A percentile compares a stretch with the other conserved stretches of the same genome.
These are phyloP conservation scores for Cyphomyrus plagiostoma DNA, from an alignment of 2,113 vertebrate genomes.

Conservation along the genomic window DNA sequence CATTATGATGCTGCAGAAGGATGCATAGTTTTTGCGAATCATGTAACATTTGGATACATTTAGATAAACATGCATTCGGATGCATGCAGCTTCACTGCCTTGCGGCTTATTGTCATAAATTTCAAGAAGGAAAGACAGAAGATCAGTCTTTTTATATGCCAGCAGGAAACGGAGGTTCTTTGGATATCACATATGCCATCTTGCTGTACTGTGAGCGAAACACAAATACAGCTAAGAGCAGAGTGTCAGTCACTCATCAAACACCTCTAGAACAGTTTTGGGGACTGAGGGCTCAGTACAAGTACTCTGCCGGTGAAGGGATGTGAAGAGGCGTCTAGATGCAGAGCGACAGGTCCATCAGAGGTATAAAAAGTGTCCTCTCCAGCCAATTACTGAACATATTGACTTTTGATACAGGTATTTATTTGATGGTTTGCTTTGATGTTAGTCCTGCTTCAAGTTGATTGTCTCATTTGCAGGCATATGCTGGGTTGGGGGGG, in stretches of 20 bases:
- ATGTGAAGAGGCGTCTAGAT: not conserved
- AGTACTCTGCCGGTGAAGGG: not conserved
- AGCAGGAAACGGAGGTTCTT: not conserved
- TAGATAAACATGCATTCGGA: slow-evolving; percentile 11
- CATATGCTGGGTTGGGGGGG: too few relatives aligned
- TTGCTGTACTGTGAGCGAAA: not conserved
- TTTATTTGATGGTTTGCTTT: not conserved
- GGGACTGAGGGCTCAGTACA: not conserved
- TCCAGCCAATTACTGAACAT: not conserved
- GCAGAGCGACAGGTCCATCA: not conserved
- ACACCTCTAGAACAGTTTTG: not conserved
- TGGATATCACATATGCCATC: not conserved
- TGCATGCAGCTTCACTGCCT: not conserved
- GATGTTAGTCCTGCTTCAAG: not conserved
- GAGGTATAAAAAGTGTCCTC: not conserved
- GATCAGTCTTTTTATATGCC: not conserved
- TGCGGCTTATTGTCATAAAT: slow-evolving; percentile 7
- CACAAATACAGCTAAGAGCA: not conserved
- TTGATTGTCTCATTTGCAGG: not conserved
- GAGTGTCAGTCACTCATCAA: not conserved
- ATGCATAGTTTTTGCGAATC: slow-evolving; percentile 11
- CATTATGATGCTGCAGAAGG: slow-evolving; percentile 7
- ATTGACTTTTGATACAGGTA: not conserved
- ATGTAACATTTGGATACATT: not conserved
- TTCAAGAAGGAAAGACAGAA: not conserved